Conservation (phyloP, 2,113 vertebrate species). For the Mastomys coucha region DNA sequence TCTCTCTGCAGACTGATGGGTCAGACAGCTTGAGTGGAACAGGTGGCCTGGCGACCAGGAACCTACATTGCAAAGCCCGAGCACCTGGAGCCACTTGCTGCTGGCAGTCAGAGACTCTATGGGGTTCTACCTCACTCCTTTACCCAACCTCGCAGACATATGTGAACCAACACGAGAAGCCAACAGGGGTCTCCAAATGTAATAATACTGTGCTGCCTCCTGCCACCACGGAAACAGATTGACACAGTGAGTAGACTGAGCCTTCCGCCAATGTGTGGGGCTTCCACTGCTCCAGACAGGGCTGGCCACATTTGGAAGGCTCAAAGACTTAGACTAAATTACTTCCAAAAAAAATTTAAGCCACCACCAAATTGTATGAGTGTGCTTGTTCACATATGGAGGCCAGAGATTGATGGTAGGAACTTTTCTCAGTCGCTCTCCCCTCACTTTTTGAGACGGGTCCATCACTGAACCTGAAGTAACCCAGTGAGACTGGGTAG, state of each 20-base stretch:
- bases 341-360: neutral
- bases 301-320: neutral
- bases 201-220: neutral
- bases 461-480: neutral
- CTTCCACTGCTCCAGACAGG: no score
- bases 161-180: neutral
- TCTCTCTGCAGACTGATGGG: neutral
- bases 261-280: neutral
- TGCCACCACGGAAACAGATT: neutral
- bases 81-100: neutral
- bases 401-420: neutral
- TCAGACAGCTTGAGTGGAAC: neutral
- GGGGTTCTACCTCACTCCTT: neutral
- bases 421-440: neutral
- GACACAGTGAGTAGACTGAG: neutral
- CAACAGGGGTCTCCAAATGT: neutral
- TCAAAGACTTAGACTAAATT: neutral
- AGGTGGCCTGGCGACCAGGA: neutral
- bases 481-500: neutral
- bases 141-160: neutral
- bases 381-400: neutral
- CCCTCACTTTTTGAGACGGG: neutral
- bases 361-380: neutral
- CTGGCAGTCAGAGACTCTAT: neutral
- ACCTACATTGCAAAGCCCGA: neutral